phyloP scores from a whole-genome alignment of 2,113 vertebrate genomes.

The Tapirus terrestris region DNA sequence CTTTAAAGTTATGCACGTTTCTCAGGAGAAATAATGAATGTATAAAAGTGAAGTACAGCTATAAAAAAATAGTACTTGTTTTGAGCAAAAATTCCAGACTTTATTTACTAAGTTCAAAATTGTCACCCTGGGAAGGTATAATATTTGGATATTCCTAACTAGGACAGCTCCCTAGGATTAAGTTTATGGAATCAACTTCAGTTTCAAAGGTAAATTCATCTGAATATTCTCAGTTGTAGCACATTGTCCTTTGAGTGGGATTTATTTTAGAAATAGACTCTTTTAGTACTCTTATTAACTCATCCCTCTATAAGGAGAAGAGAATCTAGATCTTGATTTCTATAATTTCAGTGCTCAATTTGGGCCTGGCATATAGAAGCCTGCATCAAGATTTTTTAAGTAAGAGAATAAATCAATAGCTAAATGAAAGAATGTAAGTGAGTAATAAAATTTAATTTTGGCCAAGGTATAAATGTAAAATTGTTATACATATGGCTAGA shows the following conservation, averaged over 20 bases:
- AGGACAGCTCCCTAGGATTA: not conserved
- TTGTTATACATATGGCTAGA: not conserved
- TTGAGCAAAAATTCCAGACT: not conserved
- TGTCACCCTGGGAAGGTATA: not conserved
- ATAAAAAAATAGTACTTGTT: not conserved
- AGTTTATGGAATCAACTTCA: not conserved
- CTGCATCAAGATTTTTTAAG: not conserved
- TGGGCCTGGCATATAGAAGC: not conserved
- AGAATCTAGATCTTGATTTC: not conserved
- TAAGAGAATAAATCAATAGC: not conserved
- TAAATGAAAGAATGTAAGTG: not conserved
- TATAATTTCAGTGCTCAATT: not conserved
- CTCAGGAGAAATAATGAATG: not conserved
- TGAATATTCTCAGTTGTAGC: not conserved
- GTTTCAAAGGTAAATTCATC: not conserved
- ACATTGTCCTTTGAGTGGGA: not conserved
- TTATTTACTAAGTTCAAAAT: not conserved
- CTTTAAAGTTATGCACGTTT: not conserved
- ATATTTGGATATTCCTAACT: not conserved
- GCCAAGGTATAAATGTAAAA: not conserved
- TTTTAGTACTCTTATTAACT: not conserved
- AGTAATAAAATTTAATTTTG: not conserved
- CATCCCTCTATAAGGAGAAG: not conserved
- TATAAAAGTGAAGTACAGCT: not conserved
- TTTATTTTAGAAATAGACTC: not conserved